Evolutionary conservation across 1,140 invertebrate species (phyloP), one percentile per base, ranked within the genome.

Genomic region (Drosophila novamexicana): DNA sequence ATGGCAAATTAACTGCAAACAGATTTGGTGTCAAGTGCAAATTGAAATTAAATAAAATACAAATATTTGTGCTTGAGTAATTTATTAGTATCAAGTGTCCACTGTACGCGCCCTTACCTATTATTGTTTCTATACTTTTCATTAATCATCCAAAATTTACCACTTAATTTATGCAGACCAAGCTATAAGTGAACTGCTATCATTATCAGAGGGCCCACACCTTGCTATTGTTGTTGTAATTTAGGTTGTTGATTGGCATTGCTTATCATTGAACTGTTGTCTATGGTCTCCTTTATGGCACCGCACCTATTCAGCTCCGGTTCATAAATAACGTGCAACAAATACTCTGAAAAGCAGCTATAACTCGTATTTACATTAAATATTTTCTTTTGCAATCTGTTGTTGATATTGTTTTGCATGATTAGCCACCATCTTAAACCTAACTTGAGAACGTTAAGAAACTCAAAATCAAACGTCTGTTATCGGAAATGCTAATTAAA

Each of bases 401-500:
- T 42, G 18, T 39, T 32, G n/a, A 44, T 18, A 40, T 29, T 47
- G 22, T 29, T 18, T 34, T 50, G 37, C 14, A 47, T 68, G 56
- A 58, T 66, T 58, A 53, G 56, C 37, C 52, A 57, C 9, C 54
- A 66, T 14, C 47, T 49, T 37, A 52, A 52, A 36, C 45, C 47
- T 45, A 42, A 54, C 59, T 54, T 16, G 34, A 53, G 63, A 34
- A 32, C 12, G 45, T 42, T 36, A 50, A 6, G 3, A 59, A 57
- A 40, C 18, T 44, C 52, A 42, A 14, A 69, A 32, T 68, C 37
- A 16, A 65, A 32, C 52, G 62, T 66, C 37, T 50, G 67, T 44
- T 73, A 68, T 61, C 56, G 16, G 40, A 73, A 68, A 54, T 68
- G 64, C 64, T 73, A 61, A 68, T 73, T 61, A 69, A 74, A 74